Evolutionary conservation across 1,140 invertebrate genomes (phyloP), one percentile per base, ranked within the genome.

Genomic region (Olivierus martensii): DNA sequence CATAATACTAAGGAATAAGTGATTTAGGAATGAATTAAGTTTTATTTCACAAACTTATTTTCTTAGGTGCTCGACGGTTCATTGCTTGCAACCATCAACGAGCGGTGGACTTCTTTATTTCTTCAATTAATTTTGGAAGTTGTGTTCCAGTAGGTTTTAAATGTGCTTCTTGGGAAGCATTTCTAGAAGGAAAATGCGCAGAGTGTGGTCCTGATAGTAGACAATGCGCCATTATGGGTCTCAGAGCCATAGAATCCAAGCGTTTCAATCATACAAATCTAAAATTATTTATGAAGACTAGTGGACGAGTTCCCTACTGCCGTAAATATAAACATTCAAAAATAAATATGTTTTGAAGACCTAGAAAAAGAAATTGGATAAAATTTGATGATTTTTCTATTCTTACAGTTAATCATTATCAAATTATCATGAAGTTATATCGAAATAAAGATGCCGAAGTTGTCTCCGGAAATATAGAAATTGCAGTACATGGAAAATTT

Each of bases 51-150:
- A 38, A 68, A 19, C 15, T 17, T 17, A 3, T 17, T 42, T 41
- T n/a, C n/a, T 81, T 84, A 67, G 84, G 83, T 0, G 80, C 81
- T n/a, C 71, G 82, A 49, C 82, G 83, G 28, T 69, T 87, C 2
- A 79, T 87, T 0, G 83, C 82, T 15, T 91, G 87, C 64, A 88
- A 87, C 65, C 87, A 90, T 64, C 79, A 87, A 7, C 72, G 86
- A 61, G 83, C 86, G 14, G 84, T 87, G 55, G 83, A 84, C 65
- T 76, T 87, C 12, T 87, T 87, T 67, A 83, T 76, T 56, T 82
- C 84, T 62, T 83, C 82, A 60, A 83, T 87, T 53, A 84, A 83
- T 62, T 46, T 38, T 17, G 77, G 77, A 46, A 79, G 79, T 63
- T 87, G 83, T 66, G 79, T 82, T 5, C 48, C 48, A 1, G 77